Percentiles rank a stretch among this genome's conserved stretches.
These are phyloP conservation scores for Onychorhynchus coronatus DNA, from an alignment of 2,113 vertebrate species.

Conservation along the genomic window DNA sequence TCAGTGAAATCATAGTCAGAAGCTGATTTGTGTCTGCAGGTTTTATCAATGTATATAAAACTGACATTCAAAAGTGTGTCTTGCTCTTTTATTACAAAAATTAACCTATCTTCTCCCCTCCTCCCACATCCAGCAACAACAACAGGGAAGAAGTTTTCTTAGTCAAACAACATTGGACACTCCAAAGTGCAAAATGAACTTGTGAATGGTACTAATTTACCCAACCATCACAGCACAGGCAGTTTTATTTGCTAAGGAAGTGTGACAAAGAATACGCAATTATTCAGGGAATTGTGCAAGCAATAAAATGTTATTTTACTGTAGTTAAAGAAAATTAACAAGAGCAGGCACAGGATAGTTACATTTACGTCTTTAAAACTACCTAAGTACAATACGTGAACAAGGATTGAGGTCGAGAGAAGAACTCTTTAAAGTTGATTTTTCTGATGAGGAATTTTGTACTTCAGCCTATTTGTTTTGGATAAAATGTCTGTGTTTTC, in stretches of 20 bases:
- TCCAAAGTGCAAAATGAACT: slow-evolving; percentile 60
- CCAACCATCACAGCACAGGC: slow-evolving; percentile 53
- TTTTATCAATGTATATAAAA: slow-evolving; percentile 59
- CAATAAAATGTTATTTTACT: slow-evolving; percentile 57
- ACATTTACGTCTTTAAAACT: slow-evolving; percentile 8
- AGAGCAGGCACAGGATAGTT: slow-evolving; percentile 5
- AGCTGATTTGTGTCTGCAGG: slow-evolving; percentile 42
- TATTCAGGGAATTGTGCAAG: slow-evolving; percentile 61
- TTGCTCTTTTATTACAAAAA: slow-evolving; percentile 34
- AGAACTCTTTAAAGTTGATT: background rate
- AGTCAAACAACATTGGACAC: slow-evolving; percentile 45
- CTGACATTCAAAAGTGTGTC: slow-evolving; percentile 37
- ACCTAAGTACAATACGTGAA: background rate
- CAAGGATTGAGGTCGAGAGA: background rate
- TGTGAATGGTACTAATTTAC: slow-evolving; percentile 63
- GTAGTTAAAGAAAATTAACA: slow-evolving; percentile 66
- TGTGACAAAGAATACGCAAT: slow-evolving; percentile 64
- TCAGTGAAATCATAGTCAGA: slow-evolving; percentile 44
- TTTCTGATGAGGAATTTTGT: background rate
- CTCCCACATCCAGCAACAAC: slow-evolving; percentile 36
- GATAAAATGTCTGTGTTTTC: background rate
- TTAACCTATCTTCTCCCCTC: slow-evolving; percentile 28
- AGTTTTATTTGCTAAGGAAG: slow-evolving; percentile 60
- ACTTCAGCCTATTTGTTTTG: slow-evolving; percentile 1
- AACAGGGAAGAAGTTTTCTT: slow-evolving; percentile 38